phyloP scores from a whole-genome alignment of 1,140 invertebrate genomes.

The Xylocopa sonorina region DNA sequence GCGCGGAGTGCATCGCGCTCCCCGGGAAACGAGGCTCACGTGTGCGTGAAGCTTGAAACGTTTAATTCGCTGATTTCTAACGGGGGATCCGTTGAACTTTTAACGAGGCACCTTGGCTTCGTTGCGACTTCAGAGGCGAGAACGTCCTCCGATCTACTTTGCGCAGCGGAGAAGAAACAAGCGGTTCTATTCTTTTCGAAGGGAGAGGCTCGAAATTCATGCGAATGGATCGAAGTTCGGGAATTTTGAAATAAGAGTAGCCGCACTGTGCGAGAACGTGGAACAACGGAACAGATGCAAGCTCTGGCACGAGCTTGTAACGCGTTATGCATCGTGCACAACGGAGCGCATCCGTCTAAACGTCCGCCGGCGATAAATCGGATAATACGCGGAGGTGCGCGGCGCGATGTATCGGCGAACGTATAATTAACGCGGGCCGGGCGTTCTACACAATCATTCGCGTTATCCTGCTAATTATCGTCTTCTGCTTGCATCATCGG shows the following conservation, averaged over 20 bases:
- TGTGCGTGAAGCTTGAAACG: conserved; percentile 19
- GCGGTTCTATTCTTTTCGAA: too few relatives aligned
- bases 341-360: conserved; percentile 54
- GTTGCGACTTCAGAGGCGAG: too few relatives aligned
- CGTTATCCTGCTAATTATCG: conserved; percentile 61
- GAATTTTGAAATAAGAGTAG: too few relatives aligned
- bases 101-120: not conserved
- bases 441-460: conserved; percentile 54
- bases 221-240: too few relatives aligned
- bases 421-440: conserved; percentile 56
- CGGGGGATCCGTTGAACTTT: not conserved
- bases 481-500: conserved; percentile 45
- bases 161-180: too few relatives aligned
- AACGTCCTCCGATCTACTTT: too few relatives aligned
- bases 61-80: conserved; percentile 5
- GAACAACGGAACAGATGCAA: not conserved
- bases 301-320: conserved; percentile 8
- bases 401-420: conserved; percentile 52
- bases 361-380: conserved; percentile 61
- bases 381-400: conserved; percentile 47
- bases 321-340: conserved; percentile 51
- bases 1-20: conserved; percentile 8
- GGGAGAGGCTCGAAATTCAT: too few relatives aligned
- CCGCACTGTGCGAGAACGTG: too few relatives aligned
- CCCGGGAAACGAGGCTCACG: not conserved